Evolutionary conservation across 2,113 vertebrate genomes (phyloP).

Genomic region (Aleadryas rufinucha): DNA sequence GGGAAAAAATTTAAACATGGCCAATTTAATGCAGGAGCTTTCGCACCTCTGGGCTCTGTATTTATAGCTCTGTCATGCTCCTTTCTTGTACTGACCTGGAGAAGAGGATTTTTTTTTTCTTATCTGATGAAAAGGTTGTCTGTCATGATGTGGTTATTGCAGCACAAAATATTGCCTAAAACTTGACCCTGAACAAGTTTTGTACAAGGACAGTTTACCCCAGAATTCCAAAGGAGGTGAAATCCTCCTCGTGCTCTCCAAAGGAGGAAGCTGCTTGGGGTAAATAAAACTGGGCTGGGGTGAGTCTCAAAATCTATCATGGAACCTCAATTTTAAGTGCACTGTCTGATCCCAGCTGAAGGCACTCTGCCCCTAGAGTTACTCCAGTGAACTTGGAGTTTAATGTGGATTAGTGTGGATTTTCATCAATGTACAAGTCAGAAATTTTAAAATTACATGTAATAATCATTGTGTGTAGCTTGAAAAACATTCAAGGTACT

Average conservation of each 20-base stretch:
- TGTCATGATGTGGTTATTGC: not conserved
- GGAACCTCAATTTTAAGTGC: not conserved
- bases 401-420: not conserved
- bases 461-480: not conserved
- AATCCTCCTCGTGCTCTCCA: not conserved
- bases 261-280: not conserved
- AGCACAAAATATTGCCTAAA: conserved; percentile 48
- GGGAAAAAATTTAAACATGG: not conserved
- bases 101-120: not conserved
- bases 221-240: conserved; percentile 1
- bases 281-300: not conserved
- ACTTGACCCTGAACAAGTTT: conserved; percentile 17
- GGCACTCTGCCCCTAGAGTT: not conserved
- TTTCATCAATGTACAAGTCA: rapidly evolving
- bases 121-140: conserved; percentile 15
- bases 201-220: conserved; percentile 9
- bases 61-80: conserved; percentile 11
- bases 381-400: not conserved
- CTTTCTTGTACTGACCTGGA: conserved; percentile 31
- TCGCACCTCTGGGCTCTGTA: not conserved
- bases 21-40: not conserved
- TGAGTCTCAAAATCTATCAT: not conserved
- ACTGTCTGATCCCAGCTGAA: not conserved
- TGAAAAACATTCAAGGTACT: not conserved
- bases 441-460: not conserved